These are phyloP conservation scores for Actenoides hombroni DNA, from an alignment of 2,113 vertebrate genomes.

Conservation along the genomic window DNA sequence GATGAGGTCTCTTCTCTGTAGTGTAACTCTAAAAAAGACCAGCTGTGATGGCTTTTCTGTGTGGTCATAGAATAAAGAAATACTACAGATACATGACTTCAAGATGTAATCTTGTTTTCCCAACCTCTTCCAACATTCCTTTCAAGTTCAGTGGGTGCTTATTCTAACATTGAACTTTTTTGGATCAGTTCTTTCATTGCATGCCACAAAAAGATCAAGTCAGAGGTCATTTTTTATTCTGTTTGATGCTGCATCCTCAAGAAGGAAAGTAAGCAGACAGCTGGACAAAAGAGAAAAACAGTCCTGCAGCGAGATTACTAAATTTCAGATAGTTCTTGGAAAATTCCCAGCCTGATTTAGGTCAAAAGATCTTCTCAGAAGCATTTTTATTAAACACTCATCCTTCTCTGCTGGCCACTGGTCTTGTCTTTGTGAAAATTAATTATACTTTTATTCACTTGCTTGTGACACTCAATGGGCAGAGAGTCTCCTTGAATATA, in stretches of 20 bases:
- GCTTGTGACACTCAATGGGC: not conserved
- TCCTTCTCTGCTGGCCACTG: not conserved
- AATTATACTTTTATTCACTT: not conserved
- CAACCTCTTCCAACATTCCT: constrained; percentile 28
- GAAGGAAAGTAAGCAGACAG: constrained; percentile 31
- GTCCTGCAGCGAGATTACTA: not conserved
- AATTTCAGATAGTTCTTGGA: constrained; percentile 28
- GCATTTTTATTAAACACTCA: not conserved
- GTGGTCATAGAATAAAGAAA: constrained; percentile 43
- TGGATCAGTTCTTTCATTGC: constrained; percentile 7
- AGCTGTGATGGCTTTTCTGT: constrained; percentile 24
- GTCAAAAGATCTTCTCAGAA: not conserved
- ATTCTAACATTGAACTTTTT: constrained; percentile 12
- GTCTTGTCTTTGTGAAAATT: not conserved
- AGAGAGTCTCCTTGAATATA: not conserved
- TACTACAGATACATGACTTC: constrained; percentile 12
- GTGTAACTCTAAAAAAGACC: not conserved
- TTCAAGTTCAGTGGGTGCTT: constrained; percentile 56
- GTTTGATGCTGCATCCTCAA: constrained; percentile 25
- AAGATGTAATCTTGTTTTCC: constrained; percentile 54
- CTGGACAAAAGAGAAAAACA: constrained; percentile 11
- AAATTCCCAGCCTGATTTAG: not conserved
- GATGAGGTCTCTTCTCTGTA: not conserved
- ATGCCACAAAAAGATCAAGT: not conserved
- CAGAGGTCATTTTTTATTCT: constrained; percentile 36